Percentiles rank a stretch among this genome's conserved stretches.
phyloP scores from a whole-genome alignment of 2,113 vertebrate species.

The Phrynosoma platyrhinos region DNA sequence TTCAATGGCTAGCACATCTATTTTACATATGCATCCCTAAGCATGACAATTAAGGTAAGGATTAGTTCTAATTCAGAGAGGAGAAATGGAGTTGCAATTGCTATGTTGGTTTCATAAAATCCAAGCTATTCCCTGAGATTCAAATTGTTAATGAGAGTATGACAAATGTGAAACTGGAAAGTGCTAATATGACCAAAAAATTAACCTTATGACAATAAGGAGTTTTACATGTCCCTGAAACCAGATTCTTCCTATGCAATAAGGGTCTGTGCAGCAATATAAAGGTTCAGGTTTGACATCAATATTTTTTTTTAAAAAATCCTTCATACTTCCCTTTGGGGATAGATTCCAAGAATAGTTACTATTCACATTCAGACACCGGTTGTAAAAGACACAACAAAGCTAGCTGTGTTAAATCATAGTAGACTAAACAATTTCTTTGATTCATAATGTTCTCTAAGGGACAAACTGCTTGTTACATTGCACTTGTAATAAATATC shows the following conservation, averaged over 20 bases:
- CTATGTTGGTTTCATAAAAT: constrained; percentile 2
- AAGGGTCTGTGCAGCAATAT: constrained; percentile 11
- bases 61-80: not conserved
- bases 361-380: constrained; percentile 39
- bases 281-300: constrained; percentile 51
- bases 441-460: constrained; percentile 36
- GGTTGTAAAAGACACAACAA: constrained; percentile 24
- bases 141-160: not conserved
- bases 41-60: not conserved
- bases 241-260: not conserved
- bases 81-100: constrained; percentile 16
- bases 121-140: not conserved
- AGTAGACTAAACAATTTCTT: constrained; percentile 17
- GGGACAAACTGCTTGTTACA: not conserved
- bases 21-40: not conserved
- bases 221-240: constrained; percentile 17
- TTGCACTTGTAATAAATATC: not conserved
- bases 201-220: not conserved
- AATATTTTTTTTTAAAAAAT: constrained; percentile 41
- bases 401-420: constrained; percentile 12
- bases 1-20: not conserved
- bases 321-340: constrained; percentile 37
- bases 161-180: constrained; percentile 17
- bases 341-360: constrained; percentile 24
- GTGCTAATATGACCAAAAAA: not conserved